Evolutionary conservation across 1,140 invertebrate genomes (phyloP).

Genomic region (Oppia nitens): DNA sequence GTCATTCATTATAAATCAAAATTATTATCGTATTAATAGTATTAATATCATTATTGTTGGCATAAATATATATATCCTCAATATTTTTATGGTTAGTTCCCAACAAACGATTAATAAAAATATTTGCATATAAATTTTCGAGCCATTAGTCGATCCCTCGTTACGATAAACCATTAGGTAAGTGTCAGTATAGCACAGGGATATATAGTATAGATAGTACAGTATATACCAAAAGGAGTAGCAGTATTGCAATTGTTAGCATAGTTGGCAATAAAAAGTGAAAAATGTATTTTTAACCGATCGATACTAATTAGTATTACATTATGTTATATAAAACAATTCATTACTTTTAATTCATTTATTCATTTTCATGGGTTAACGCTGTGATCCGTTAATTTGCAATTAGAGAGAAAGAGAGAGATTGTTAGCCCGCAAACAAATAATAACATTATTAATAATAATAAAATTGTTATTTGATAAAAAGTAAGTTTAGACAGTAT

Average conservation of each 20-base stretch:
- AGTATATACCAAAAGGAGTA: no score
- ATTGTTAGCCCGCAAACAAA: no score
- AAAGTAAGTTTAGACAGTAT: no score
- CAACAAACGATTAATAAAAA: background rate
- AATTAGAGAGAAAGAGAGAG: background rate
- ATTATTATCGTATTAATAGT: background rate
- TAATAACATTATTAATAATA: no score
- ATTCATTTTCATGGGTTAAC: no score
- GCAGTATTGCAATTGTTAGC: no score
- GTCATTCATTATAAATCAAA: background rate
- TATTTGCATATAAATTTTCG: background rate
- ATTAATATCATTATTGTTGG: background rate
- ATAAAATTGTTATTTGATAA: no score
- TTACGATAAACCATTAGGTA: background rate
- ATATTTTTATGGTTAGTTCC: background rate
- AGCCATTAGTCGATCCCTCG: background rate
- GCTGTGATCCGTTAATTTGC: background rate
- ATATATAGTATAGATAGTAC: no score
- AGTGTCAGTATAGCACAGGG: no score
- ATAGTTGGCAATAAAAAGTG: background rate
- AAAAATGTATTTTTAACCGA: background rate
- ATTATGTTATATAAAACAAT: background rate
- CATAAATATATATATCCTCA: no score
- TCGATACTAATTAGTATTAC: background rate
- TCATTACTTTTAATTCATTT: background rate